Evolutionary conservation across 2,113 vertebrate genomes (phyloP).

Genomic region (Meleagris gallopavo): DNA sequence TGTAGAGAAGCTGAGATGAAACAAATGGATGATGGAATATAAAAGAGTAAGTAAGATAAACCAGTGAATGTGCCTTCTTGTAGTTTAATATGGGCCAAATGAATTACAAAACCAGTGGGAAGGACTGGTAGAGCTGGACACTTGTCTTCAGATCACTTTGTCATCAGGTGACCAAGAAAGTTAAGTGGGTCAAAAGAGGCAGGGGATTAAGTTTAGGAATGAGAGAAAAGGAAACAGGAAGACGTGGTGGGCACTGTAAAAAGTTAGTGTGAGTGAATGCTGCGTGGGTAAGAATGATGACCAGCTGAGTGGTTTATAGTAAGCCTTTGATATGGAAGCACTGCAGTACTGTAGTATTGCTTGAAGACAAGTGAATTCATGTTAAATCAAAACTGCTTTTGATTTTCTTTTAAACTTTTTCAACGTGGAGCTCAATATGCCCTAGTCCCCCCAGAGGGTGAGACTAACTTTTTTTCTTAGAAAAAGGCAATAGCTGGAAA

Average conservation of each 20-base stretch:
- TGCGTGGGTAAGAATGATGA: background rate
- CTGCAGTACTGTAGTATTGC: background rate
- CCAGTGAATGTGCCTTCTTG: background rate
- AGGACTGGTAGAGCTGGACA: background rate
- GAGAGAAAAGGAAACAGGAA: background rate
- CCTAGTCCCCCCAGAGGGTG: background rate
- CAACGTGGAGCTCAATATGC: background rate
- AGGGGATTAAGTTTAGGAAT: background rate
- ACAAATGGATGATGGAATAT: background rate
- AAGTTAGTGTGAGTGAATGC: background rate
- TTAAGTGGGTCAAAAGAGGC: background rate
- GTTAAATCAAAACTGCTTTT: background rate
- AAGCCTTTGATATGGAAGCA: background rate
- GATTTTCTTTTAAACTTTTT: background rate
- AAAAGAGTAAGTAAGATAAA: background rate
- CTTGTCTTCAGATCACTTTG: background rate
- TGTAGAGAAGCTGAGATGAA: background rate
- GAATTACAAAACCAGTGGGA: background rate
- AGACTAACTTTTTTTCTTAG: background rate
- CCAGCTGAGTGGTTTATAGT: background rate
- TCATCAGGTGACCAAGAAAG: background rate
- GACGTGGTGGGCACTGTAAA: background rate
- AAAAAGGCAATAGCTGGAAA: background rate
- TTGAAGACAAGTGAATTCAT: background rate
- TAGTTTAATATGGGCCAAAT: background rate